These are phyloP conservation scores for Cebidichthys violaceus DNA, from an alignment of 2,113 vertebrate genomes.

Conservation along the genomic window DNA sequence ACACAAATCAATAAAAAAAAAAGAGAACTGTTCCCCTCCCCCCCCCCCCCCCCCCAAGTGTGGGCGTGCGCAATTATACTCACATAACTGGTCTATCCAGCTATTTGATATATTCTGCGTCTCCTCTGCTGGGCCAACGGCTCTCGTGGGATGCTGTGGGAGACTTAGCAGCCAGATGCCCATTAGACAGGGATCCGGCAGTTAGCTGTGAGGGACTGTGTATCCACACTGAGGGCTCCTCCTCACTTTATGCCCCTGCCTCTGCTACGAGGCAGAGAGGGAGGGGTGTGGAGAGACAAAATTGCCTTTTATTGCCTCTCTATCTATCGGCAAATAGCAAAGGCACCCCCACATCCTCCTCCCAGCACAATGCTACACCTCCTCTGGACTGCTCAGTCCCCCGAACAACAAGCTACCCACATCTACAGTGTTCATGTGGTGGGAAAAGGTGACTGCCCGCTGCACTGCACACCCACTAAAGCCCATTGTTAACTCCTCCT, in stretches of 20 bases:
- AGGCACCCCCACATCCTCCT: constrained; percentile 20
- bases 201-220: constrained; percentile 27
- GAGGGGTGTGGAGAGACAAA: constrained; percentile 40
- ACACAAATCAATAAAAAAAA: constrained; percentile 40
- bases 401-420: constrained; percentile 21
- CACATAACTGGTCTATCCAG: constrained; percentile 46
- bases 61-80: constrained; percentile 50
- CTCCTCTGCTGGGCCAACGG: constrained; percentile 39
- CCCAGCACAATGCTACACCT: constrained; percentile 43
- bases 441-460: constrained; percentile 29
- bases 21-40: not conserved
- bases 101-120: constrained; percentile 38
- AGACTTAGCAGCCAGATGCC: constrained; percentile 65
- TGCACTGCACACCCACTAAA: constrained; percentile 52
- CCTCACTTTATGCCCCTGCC: constrained; percentile 47
- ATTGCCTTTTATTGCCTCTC: constrained; percentile 68
- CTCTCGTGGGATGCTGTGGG: constrained; percentile 53
- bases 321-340: constrained; percentile 68
- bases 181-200: constrained; percentile 58
- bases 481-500: constrained; percentile 36
- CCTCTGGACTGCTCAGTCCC: constrained; percentile 29
- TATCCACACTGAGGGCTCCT: constrained; percentile 44
- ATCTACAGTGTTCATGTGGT: constrained; percentile 28
- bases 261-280: constrained; percentile 46
- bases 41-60: not conserved